Evolutionary conservation across 2,888 invertebrate species (phyloP), one percentile per base, ranked within the genome.

Genomic region (Ennomos erosarius): DNA sequence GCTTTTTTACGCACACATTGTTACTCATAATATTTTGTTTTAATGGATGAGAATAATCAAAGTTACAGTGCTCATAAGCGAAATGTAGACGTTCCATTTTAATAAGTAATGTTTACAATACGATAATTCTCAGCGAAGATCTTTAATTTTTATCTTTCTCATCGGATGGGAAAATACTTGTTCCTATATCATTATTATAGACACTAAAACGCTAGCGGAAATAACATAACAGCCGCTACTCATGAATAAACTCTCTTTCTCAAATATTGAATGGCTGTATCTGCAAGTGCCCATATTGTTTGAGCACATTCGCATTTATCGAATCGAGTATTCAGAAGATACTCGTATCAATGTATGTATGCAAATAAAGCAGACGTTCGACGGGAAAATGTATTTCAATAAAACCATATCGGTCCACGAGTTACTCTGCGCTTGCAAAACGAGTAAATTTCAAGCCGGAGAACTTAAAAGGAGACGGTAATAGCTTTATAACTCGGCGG

Each of bases 401-500:
- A 75, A 75, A 64, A 66, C 60, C 68, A 66, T 68, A 68, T 66
- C 66, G 60, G 60, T 45, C 51, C 59, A 63, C 55, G 58, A 54
- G 62, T 61, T 61, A 61, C 59, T 64, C 62, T 56, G 52, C 52
- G 55, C 52, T 70, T 69, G 70, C 65, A 56, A 64, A 67, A 67
- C 68, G 67, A 69, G 59, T 65, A 64, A 59, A 69, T 64, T 62
- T 61, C 61, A 53, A 62, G 56, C 55, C 59, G 71, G 73, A 73
- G 69, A 72, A 77, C 71, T 78, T 80, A 72, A 81, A 78, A 77
- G 75, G 75, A 79, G 79, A 79, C 75, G 73, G 73, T 82, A 84
- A 83, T 78, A 81, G 78, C 78, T 84, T 85, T 81, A 80, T 79
- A 81, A 78, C 78, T 82, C 77, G 69, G 68, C 75, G 74, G 75